These are phyloP conservation scores for Actias luna DNA, from an alignment of 2,888 invertebrate species.

Conservation along the genomic window DNA sequence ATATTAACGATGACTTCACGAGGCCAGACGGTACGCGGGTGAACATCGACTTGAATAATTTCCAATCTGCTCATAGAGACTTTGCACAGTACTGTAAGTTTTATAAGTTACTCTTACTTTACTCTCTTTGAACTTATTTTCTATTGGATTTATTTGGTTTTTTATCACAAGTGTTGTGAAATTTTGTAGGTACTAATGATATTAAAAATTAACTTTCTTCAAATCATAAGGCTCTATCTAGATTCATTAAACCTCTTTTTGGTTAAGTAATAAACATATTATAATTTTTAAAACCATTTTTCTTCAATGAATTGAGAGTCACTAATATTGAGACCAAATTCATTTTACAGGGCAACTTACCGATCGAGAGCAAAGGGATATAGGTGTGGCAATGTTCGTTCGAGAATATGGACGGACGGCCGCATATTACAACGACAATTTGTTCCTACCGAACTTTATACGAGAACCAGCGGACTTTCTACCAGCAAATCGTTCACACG, in stretches of 20 bases:
- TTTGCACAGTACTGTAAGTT: constrained; percentile 89
- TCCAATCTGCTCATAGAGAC: constrained; percentile 87
- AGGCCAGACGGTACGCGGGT: constrained; percentile 85
- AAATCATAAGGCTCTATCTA: background rate
- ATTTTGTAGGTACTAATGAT: background rate
- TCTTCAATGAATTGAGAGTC: background rate
- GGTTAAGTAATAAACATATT: too few species aligned
- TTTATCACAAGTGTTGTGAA: background rate
- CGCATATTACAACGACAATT: constrained; percentile 89
- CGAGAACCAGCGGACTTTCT: constrained; percentile 87
- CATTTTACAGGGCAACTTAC: constrained; percentile 87
- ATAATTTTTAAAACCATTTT: background rate
- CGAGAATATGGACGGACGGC: constrained; percentile 91
- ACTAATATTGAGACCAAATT: too few species aligned
- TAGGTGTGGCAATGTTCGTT: constrained; percentile 89
- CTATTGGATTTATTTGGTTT: constrained; percentile 1
- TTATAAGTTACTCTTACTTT: constrained; percentile 4
- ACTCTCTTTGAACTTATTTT: background rate
- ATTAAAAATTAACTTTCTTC: background rate
- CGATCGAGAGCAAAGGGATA: constrained; percentile 86
- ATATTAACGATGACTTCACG: constrained; percentile 90
- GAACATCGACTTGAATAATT: constrained; percentile 83
- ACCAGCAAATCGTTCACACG: constrained; percentile 86
- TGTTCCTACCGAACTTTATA: constrained; percentile 88
- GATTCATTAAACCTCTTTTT: too few species aligned